Evolutionary conservation across 2,888 invertebrate genomes (phyloP).

Genomic region (Pheosia gnoma): DNA sequence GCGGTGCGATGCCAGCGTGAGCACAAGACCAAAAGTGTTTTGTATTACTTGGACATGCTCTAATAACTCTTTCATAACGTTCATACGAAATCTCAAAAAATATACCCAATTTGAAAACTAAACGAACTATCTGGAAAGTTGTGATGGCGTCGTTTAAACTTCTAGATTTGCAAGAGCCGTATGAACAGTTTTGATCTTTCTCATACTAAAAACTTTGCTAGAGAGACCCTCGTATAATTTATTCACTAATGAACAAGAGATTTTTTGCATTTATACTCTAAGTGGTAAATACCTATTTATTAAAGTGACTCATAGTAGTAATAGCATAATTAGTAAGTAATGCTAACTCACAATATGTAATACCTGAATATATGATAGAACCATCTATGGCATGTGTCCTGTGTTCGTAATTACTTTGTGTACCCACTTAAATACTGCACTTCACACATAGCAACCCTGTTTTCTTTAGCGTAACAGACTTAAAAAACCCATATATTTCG

Average conservation of each 20-base stretch:
- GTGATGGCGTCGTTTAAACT: constrained; percentile 49
- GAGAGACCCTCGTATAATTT: not conserved
- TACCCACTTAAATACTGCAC: not conserved
- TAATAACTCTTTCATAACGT: no score
- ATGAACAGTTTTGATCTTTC: constrained; percentile 50
- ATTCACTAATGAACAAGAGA: not conserved
- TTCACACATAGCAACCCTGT: not conserved
- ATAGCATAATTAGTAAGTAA: not conserved
- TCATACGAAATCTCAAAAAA: constrained; percentile 1
- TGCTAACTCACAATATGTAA: not conserved
- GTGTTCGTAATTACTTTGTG: not conserved
- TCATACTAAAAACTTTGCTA: constrained; percentile 16
- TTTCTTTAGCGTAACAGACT: not conserved
- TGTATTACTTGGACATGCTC: no score
- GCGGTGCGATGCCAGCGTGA: no score
- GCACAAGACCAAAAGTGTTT: no score
- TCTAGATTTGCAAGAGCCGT: constrained; percentile 63
- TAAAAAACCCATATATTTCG: not conserved
- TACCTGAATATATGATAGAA: no score
- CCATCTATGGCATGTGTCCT: not conserved
- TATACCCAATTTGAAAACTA: constrained; percentile 30
- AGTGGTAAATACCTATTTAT: no score
- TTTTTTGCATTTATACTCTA: not conserved
- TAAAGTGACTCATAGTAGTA: not conserved
- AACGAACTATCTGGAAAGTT: constrained; percentile 46